These are phyloP conservation scores for Corythaeola cristata DNA, from an alignment of 2,113 vertebrate species.

Conservation along the genomic window DNA sequence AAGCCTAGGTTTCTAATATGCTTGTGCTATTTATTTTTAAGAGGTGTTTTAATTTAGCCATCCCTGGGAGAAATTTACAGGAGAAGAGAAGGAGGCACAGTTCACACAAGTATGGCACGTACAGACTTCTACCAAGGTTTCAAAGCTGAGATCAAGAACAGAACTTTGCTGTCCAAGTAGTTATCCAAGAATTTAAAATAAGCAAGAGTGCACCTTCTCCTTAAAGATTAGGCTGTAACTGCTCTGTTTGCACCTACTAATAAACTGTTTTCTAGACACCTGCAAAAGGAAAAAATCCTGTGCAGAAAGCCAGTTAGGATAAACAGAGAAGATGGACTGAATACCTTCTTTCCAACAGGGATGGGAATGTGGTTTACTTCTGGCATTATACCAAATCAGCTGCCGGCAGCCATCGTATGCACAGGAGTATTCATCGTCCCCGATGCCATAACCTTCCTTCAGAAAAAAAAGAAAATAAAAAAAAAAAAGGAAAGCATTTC, in stretches of 20 bases:
- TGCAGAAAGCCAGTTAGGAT: background rate
- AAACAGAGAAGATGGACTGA: background rate
- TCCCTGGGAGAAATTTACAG: background rate
- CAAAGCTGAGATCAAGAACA: background rate
- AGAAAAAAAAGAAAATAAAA: background rate
- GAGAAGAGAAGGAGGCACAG: background rate
- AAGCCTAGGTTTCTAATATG: background rate
- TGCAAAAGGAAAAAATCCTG: background rate
- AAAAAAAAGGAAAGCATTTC: background rate
- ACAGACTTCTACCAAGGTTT: background rate
- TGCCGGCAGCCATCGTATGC: constrained; percentile 99
- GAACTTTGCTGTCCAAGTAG: constrained; percentile 2
- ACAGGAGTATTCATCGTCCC: constrained; percentile 97
- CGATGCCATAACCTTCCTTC: constrained; percentile 98
- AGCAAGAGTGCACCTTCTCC: background rate
- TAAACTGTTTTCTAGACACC: background rate
- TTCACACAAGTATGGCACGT: background rate
- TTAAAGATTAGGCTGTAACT: background rate
- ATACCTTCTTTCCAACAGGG: constrained; percentile 99
- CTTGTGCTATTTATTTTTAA: background rate
- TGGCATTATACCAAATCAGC: constrained; percentile 99
- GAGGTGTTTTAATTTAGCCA: background rate
- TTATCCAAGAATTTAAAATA: background rate
- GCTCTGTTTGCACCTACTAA: background rate
- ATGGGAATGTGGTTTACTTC: constrained; percentile 96